Evolutionary conservation across 2,888 invertebrate genomes (phyloP), one percentile per base, ranked within the genome.

Genomic region (Amorpha juglandis): DNA sequence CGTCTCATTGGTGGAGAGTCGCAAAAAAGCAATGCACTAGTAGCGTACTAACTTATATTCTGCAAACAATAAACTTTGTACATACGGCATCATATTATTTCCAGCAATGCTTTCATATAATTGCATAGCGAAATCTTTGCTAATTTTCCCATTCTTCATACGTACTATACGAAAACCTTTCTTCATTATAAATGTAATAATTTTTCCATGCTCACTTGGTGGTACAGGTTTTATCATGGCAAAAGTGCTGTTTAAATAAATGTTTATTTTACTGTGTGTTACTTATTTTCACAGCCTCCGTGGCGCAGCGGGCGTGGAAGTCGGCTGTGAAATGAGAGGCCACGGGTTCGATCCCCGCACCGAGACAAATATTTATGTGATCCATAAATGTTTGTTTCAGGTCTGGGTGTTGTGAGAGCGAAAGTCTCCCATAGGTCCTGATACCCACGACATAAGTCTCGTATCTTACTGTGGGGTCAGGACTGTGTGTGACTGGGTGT

Each of bases 151-250:
- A 95, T 97, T 97, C 80, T 96, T 95, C 79, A 97, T 94, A 73
- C 96, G 95, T 27, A 95, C 95, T 67, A 98, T 93, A 62, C 91
- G 94, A 76, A 96, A 95, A 53, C 94, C 94, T 65, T 94, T 94
- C 51, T 95, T 91, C 78, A 95, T 94, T 11, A 98, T 95, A 27
- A 94, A 91, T 64, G 95, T 95, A 33, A 98, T 87, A 67, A 98
- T 95, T 80, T 95, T 95, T 0, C 98, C 98, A 76, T 97, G 94
- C 80, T 95, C 94, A 66, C 94, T 91, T 38, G 96, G 89, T 12
- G 95, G 95, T 66, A 95, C 94, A 14, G 97, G 97, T 87, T 97
- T 98, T 50, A 98, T 94, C 67, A 98, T 83, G 11, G 96, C 96
- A 83, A 97, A 96, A 0, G 98, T 97, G 78, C 96, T 96, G 74